Percentiles rank a stretch among this genome's conserved stretches.
Evolutionary conservation across 2,888 invertebrate species (phyloP).

Genomic region (Rhimphoctona megacephalus): DNA sequence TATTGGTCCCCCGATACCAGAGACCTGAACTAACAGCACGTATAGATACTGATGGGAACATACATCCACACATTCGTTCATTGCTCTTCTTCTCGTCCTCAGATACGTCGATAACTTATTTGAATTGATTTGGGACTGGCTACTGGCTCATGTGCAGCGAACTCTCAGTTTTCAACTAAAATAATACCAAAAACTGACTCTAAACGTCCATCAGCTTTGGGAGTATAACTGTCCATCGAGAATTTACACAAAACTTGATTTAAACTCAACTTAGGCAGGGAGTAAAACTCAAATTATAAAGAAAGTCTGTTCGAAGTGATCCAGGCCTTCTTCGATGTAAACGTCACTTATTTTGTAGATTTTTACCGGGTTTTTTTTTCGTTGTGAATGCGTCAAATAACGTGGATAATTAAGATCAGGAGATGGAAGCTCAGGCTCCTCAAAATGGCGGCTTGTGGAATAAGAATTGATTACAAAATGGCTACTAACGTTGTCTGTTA

Average conservation of each 20-base stretch:
- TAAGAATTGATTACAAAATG: neutral
- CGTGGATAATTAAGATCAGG: too few species aligned
- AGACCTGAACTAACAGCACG: conserved; percentile 62
- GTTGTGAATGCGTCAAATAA: too few species aligned
- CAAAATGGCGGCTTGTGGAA: neutral
- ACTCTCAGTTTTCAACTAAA: neutral
- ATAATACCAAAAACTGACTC: neutral
- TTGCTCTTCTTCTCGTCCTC: conserved; percentile 37
- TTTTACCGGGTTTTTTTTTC: neutral
- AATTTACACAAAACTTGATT: neutral
- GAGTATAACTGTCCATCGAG: neutral
- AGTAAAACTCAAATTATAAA: neutral
- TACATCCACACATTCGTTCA: conserved; percentile 34
- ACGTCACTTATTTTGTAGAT: neutral
- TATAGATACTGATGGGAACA: conserved; percentile 32
- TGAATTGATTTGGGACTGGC: neutral
- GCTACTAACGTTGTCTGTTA: neutral
- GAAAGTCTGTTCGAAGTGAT: neutral
- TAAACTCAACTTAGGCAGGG: too few species aligned
- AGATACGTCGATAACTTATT: conserved; percentile 32
- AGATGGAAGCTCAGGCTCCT: too few species aligned
- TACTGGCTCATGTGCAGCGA: neutral
- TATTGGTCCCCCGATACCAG: conserved; percentile 48
- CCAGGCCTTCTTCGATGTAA: neutral
- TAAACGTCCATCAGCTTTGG: neutral